phyloP scores from a whole-genome alignment of 2,113 vertebrate genomes.

The Mystacornis crossleyi region DNA sequence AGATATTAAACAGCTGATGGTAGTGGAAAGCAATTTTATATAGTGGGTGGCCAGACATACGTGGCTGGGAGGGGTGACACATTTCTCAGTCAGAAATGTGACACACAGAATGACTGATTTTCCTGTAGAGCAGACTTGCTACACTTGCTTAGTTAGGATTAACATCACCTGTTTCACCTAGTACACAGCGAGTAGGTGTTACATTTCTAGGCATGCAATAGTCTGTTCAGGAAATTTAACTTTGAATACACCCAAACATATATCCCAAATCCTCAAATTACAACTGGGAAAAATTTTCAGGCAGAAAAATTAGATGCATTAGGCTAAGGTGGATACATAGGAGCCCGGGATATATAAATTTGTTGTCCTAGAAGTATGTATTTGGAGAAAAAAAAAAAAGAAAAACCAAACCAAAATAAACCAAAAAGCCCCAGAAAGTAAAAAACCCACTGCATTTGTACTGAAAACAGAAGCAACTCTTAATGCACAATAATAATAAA shows the following conservation, averaged over 20 bases:
- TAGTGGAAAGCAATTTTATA: neutral
- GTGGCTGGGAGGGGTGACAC: neutral
- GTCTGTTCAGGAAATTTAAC: neutral
- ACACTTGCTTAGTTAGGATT: neutral
- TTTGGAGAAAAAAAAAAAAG: neutral
- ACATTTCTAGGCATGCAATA: neutral
- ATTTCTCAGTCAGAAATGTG: neutral
- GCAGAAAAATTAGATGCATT: neutral
- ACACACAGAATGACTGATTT: neutral
- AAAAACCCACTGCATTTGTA: neutral
- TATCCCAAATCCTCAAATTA: neutral
- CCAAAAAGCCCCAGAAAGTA: rapidly evolving
- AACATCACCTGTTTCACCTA: neutral
- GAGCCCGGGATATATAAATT: neutral
- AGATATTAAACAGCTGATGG: neutral
- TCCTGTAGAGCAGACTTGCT: neutral
- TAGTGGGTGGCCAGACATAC: neutral
- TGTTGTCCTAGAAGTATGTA: neutral
- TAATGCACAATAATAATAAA: neutral
- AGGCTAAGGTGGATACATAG: neutral
- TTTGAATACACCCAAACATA: neutral
- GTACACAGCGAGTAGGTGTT: neutral
- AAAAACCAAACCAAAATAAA: neutral
- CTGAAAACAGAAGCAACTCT: neutral
- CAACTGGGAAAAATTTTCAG: neutral